Percentiles rank a stretch among this genome's conserved stretches.
These are phyloP conservation scores for Pseudomyrmex gracilis DNA, from an alignment of 1,140 invertebrate species.

Conservation along the genomic window DNA sequence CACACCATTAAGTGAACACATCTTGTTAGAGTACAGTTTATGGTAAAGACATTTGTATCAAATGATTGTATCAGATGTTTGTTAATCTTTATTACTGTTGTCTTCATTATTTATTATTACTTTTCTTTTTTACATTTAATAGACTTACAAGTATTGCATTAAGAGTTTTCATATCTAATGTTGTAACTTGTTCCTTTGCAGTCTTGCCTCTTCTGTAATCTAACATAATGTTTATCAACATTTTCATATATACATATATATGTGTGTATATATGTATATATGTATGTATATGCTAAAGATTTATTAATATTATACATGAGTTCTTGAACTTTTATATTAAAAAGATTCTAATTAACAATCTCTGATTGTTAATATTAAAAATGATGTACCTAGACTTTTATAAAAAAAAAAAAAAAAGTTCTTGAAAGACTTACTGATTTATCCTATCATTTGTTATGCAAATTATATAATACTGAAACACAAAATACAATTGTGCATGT, in stretches of 20 bases:
- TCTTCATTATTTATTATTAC: constrained; percentile 26
- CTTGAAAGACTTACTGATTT: no score
- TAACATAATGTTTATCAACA: constrained; percentile 23
- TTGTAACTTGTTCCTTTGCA: background rate
- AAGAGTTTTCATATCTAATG: constrained; percentile 8
- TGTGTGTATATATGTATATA: no score
- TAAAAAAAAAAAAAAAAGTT: no score
- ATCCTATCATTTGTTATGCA: no score
- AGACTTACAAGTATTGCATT: background rate
- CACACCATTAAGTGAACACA: background rate
- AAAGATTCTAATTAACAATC: no score
- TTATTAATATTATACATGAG: no score
- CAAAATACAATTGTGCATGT: no score
- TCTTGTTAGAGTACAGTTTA: constrained; percentile 34
- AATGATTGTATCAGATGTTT: constrained; percentile 6
- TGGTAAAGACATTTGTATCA: constrained; percentile 32
- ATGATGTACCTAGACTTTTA: no score
- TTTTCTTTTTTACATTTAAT: background rate
- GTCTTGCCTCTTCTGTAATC: constrained; percentile 32
- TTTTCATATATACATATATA: background rate
- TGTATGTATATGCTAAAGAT: no score
- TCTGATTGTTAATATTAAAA: no score
- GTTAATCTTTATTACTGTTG: constrained; percentile 35
- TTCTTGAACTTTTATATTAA: no score
- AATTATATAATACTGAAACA: no score